These are phyloP conservation scores for Enteromius anoplus DNA, from an alignment of 2,797 vertebrate genomes.

Conservation along the genomic window DNA sequence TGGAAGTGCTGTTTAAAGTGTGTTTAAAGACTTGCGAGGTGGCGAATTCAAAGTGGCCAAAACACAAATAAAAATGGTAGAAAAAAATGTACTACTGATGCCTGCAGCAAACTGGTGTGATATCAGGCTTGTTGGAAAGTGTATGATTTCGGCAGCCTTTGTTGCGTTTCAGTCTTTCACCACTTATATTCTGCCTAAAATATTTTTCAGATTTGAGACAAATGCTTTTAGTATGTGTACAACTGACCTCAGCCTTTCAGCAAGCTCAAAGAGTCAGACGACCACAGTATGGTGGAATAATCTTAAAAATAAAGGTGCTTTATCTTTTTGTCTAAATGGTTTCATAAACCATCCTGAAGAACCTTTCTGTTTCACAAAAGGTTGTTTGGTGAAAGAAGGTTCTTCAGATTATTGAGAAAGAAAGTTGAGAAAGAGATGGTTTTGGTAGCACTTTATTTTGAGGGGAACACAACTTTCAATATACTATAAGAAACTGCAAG, in stretches of 20 bases:
- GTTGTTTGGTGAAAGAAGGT: too few relatives aligned
- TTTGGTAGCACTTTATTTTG: too few relatives aligned
- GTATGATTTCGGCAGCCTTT: neutral
- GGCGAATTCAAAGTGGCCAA: neutral
- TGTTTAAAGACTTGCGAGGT: constrained; percentile 1
- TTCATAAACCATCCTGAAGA: too few relatives aligned
- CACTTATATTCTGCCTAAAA: neutral
- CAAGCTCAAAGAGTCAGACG: neutral
- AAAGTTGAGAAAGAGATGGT: too few relatives aligned
- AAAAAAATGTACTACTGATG: neutral
- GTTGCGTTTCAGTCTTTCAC: neutral
- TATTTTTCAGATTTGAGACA: neutral
- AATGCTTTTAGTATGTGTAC: neutral
- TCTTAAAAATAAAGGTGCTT: too few relatives aligned
- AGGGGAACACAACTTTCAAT: too few relatives aligned
- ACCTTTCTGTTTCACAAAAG: too few relatives aligned
- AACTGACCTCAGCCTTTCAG: neutral
- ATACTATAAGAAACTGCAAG: too few relatives aligned
- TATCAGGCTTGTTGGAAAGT: neutral
- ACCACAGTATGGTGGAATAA: neutral
- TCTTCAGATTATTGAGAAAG: too few relatives aligned
- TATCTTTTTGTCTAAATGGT: too few relatives aligned
- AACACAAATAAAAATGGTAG: neutral
- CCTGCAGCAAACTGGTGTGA: neutral
- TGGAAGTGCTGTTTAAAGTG: neutral